Conservation (phyloP, 2,113 vertebrate genomes). For the Heptranchias perlo region DNA sequence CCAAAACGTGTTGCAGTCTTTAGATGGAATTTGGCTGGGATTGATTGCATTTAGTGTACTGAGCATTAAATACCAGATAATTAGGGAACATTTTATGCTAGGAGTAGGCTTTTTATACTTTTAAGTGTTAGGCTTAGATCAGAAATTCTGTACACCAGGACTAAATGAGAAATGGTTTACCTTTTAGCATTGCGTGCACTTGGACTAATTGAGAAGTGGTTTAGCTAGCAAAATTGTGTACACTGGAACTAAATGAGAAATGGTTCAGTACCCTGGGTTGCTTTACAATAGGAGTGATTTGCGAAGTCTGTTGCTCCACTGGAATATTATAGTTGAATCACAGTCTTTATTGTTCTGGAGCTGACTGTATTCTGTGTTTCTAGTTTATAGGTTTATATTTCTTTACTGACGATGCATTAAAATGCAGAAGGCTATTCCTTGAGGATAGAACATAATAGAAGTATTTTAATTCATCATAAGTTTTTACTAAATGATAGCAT, state of each 20-base stretch:
- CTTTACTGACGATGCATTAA: conserved; percentile 9
- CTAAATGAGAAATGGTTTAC: background rate
- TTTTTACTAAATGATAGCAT: background rate
- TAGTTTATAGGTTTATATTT: conserved; percentile 4
- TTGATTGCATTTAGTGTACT: conserved; percentile 21
- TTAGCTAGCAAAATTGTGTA: background rate
- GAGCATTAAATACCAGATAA: background rate
- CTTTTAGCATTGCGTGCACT: background rate
- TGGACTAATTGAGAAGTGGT: background rate
- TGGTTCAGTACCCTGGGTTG: background rate
- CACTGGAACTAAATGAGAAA: background rate
- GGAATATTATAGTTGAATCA: background rate
- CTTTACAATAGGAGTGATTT: conserved; percentile 21
- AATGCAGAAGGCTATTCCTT: background rate
- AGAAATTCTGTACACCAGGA: background rate
- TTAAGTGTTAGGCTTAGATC: conserved; percentile 12
- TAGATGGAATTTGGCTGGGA: conserved; percentile 18
- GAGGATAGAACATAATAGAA: background rate
- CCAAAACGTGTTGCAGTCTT: background rate
- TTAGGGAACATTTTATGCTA: conserved; percentile 26
- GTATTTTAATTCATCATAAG: conserved; percentile 29
- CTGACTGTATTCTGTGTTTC: background rate
- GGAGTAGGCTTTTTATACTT: background rate
- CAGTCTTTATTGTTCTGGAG: background rate
- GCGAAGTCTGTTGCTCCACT: background rate